Percentiles rank a stretch among this genome's conserved stretches.
phyloP scores from a whole-genome alignment of 2,888 invertebrate genomes.

The Isotomurus palustris region DNA sequence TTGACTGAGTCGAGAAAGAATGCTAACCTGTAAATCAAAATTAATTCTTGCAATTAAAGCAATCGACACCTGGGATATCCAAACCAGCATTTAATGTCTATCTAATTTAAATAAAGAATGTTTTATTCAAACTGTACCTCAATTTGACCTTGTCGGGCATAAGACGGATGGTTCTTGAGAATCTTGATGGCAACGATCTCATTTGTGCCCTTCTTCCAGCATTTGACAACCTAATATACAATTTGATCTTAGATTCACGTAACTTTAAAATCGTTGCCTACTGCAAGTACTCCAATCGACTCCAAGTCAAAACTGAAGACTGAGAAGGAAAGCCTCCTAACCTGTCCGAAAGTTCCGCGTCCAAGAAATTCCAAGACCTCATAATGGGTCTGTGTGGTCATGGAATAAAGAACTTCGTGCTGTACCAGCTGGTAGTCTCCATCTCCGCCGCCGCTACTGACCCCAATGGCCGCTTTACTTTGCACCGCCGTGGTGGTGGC shows the following conservation, averaged over 20 bases:
- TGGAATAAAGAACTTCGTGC: conserved; percentile 94
- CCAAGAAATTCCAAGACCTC: conserved; percentile 98
- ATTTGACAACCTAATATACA: conserved; percentile 85
- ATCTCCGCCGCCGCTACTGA: conserved; percentile 78
- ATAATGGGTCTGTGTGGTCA: conserved; percentile 76
- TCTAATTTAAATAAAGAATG: conserved; percentile 4
- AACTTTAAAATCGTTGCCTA: no score
- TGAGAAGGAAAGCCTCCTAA: conserved; percentile 43
- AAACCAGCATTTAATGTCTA: background rate
- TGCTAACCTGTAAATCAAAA: conserved; percentile 62
- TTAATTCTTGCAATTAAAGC: background rate
- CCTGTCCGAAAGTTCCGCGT: conserved; percentile 94
- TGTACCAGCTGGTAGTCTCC: conserved; percentile 98
- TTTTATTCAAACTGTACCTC: conserved; percentile 63
- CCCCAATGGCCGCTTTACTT: conserved; percentile 52
- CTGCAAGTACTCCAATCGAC: no score
- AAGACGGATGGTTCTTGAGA: conserved; percentile 99
- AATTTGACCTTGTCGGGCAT: conserved; percentile 99
- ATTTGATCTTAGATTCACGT: background rate
- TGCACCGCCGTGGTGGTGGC: conserved; percentile 48
- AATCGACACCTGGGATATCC: background rate
- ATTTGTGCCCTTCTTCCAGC: conserved; percentile 99
- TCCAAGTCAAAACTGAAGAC: background rate
- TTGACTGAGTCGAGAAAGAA: conserved; percentile 85
- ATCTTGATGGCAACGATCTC: conserved; percentile 99